phyloP scores from a whole-genome alignment of 2,797 vertebrate genomes.

The Chromis chromis region DNA sequence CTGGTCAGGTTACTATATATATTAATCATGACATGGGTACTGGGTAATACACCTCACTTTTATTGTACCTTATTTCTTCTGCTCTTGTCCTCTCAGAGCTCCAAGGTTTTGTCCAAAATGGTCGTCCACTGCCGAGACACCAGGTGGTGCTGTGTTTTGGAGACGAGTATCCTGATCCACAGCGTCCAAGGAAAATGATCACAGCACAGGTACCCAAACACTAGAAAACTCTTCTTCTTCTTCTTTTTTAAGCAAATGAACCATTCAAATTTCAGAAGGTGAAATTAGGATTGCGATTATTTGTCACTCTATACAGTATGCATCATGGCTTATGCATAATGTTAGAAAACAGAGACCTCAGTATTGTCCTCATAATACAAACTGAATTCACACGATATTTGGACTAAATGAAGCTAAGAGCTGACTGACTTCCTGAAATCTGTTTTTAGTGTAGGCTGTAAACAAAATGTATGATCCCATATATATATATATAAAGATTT shows the following conservation, averaged over 20 bases:
- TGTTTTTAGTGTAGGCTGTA: not conserved
- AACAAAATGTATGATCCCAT: not conserved
- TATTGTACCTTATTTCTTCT: not conserved
- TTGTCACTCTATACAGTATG: not conserved
- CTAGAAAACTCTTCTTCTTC: not conserved
- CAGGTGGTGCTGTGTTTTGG: slow-evolving; percentile 95
- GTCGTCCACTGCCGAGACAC: slow-evolving; percentile 90
- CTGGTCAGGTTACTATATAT: not conserved
- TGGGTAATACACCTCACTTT: not conserved
- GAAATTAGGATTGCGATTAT: not conserved
- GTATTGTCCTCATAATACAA: not conserved
- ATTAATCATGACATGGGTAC: not conserved
- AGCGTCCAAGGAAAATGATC: slow-evolving; percentile 94
- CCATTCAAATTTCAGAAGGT: not conserved
- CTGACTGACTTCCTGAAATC: not conserved
- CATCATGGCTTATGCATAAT: too few species aligned
- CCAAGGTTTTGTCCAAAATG: slow-evolving; percentile 91
- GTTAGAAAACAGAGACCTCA: too few species aligned
- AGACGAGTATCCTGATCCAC: slow-evolving; percentile 95
- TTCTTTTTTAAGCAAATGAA: not conserved
- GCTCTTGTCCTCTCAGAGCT: slow-evolving; percentile 84
- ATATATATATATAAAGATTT: not conserved
- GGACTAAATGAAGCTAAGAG: not conserved
- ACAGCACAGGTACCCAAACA: slow-evolving; percentile 86
- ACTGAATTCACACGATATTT: not conserved